These are phyloP conservation scores for Rhysida immarginata DNA, from an alignment of 1,140 invertebrate genomes.

Conservation along the genomic window DNA sequence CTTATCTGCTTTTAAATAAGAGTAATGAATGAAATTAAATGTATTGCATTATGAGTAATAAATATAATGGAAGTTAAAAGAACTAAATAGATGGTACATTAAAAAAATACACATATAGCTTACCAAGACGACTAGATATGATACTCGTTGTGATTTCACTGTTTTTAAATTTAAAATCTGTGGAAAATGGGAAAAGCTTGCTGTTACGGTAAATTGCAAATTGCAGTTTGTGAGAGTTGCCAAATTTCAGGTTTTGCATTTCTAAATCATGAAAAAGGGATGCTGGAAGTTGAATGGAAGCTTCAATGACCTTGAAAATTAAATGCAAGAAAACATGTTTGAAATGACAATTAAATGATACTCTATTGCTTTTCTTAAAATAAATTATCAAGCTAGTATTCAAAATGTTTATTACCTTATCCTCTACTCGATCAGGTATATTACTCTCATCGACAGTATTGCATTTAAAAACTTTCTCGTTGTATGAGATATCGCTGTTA, in stretches of 20 bases:
- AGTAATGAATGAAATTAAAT: no score
- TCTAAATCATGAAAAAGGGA: slow-evolving; percentile 15
- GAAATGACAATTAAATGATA: background rate
- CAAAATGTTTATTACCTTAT: slow-evolving; percentile 3
- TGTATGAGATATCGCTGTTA: background rate
- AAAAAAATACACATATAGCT: no score
- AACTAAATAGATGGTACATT: no score
- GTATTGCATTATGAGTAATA: no score
- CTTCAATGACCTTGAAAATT: slow-evolving; percentile 18
- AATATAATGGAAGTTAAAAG: no score
- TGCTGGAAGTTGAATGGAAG: slow-evolving; percentile 20
- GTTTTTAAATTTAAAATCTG: background rate
- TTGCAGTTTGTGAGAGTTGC: slow-evolving; percentile 16
- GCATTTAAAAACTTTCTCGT: slow-evolving; percentile 4
- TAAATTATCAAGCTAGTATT: background rate
- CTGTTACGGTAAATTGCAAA: slow-evolving; percentile 24
- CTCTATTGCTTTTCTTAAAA: background rate
- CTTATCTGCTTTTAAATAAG: no score
- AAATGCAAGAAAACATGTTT: background rate
- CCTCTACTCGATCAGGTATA: background rate
- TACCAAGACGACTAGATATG: slow-evolving; percentile 1
- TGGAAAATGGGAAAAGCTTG: slow-evolving; percentile 22
- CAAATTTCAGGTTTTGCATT: background rate
- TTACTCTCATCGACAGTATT: background rate
- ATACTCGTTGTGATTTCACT: background rate